Evolutionary conservation across 1,140 invertebrate genomes (phyloP).

Genomic region (Lordiphosa clarofinis): DNA sequence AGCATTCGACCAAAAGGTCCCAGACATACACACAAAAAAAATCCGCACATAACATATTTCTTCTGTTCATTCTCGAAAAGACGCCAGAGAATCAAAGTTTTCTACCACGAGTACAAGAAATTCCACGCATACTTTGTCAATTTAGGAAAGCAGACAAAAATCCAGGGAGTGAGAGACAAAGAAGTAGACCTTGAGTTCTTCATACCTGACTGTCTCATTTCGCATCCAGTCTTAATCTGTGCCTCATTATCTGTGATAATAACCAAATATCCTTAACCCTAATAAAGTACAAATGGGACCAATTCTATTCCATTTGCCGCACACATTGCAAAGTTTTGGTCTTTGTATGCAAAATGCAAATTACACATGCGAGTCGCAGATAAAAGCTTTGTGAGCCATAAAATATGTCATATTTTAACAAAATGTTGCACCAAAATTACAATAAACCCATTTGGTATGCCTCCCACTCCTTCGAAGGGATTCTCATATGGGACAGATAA

Average conservation of each 20-base stretch:
- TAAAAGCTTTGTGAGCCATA: constrained; percentile 73
- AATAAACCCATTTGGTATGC: constrained; percentile 75
- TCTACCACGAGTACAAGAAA: constrained; percentile 60
- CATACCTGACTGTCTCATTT: neutral
- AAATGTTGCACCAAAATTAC: constrained; percentile 73
- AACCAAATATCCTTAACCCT: constrained; percentile 54
- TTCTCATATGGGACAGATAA: constrained; percentile 76
- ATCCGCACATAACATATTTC: constrained; percentile 39
- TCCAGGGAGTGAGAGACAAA: constrained; percentile 1
- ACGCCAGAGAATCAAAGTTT: constrained; percentile 20
- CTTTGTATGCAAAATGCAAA: constrained; percentile 51
- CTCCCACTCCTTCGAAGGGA: neutral
- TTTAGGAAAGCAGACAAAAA: constrained; percentile 30
- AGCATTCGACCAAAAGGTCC: constrained; percentile 45
- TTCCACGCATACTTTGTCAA: constrained; percentile 68
- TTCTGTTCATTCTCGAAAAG: constrained; percentile 29
- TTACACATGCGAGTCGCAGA: constrained; percentile 48
- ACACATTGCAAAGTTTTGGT: constrained; percentile 36
- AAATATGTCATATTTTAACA: constrained; percentile 79
- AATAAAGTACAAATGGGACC: constrained; percentile 77
- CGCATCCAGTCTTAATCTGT: constrained; percentile 16
- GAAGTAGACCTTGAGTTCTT: constrained; percentile 13
- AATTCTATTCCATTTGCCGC: constrained; percentile 70
- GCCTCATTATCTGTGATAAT: constrained; percentile 58
- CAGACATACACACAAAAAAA: constrained; percentile 28